phyloP scores from a whole-genome alignment of 1,140 invertebrate species.

The Anagrus nilaparvatae region DNA sequence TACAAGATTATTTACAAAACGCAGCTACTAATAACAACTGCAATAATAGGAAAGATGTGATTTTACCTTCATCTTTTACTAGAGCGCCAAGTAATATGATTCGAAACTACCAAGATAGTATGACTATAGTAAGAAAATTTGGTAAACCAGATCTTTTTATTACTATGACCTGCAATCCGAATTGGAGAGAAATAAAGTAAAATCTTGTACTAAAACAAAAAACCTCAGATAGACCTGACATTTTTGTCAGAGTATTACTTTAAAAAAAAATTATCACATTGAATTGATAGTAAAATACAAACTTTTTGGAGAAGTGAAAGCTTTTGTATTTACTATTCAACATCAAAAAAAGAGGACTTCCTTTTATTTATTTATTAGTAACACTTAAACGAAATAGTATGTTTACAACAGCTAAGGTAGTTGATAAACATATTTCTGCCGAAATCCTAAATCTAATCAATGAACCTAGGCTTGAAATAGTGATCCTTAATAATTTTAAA shows the following conservation, averaged over 20 bases:
- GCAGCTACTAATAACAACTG: background rate
- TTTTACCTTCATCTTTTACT: slow-evolving; percentile 3
- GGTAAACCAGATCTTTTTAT: slow-evolving; percentile 3
- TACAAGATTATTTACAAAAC: background rate
- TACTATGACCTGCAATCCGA: background rate
- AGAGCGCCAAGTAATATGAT: slow-evolving; percentile 1
- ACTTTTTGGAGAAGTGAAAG: background rate
- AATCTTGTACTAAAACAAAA: background rate
- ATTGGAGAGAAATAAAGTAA: background rate
- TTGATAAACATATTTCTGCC: slow-evolving; percentile 37
- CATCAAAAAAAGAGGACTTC: slow-evolving; percentile 6
- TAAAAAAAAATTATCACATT: background rate
- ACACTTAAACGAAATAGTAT: slow-evolving; percentile 7
- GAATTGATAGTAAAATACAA: slow-evolving; percentile 8
- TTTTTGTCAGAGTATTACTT: background rate
- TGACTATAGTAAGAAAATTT: background rate
- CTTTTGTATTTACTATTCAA: background rate
- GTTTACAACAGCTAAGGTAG: slow-evolving; percentile 7
- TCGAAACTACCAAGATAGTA: background rate
- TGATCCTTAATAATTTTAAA: slow-evolving; percentile 14
- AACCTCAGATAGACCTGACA: slow-evolving; percentile 1
- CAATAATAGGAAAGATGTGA: background rate
- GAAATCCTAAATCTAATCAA: slow-evolving; percentile 40
- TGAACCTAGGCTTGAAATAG: slow-evolving; percentile 30
- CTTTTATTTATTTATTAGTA: slow-evolving; percentile 1